Evolutionary conservation across 2,888 invertebrate species (phyloP), one percentile per base, ranked within the genome.

Genomic region (Coelogynopora nodosa): DNA sequence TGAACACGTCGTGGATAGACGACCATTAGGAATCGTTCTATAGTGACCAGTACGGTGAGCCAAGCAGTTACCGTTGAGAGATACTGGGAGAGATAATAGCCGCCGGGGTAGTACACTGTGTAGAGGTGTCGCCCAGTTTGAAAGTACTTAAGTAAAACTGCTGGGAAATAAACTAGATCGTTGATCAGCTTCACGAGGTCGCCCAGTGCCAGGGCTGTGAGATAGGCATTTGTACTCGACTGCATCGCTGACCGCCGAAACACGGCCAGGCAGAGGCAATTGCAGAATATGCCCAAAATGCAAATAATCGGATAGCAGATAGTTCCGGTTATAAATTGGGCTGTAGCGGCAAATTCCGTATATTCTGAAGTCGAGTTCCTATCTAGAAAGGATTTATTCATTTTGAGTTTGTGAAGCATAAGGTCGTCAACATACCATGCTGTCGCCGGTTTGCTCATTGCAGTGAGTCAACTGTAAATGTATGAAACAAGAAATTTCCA

Each of bases 21-120:
- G 26, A 91, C 90, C 49, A 90, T 89, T 5, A 91, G 89, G 87
- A 89, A 91, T 0, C 91, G 88, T 88, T 91, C 91, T 18, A 90
- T 89, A 0, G 91, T 90, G 31, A 91, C 91, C 0, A 90, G 89
- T 0, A 91, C 90, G 0, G 90, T 91, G 83, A 91, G 88, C 91
- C 91, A 91, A 0, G 90, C 89, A 0, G 90, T 90, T 23, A 90
- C 89, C 85, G 90, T 90, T 0, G 89, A 89, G 0, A 90, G 89
- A 88, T 90, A 89, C 87, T 90, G 90, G 87, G 91, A 90, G 1
- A 91, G 88, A 86, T 90, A 91, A 87, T 91, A 91, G 0, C 90
- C 90, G 85, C 89, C 90, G 0, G 91, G 91, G 87, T 91, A 91
- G 74, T 85, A 85, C 29, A 67, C 67, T 0, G 67, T 67, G 67